Conservation (phyloP, 2,113 vertebrate genomes). For the Aramus guarauna region DNA sequence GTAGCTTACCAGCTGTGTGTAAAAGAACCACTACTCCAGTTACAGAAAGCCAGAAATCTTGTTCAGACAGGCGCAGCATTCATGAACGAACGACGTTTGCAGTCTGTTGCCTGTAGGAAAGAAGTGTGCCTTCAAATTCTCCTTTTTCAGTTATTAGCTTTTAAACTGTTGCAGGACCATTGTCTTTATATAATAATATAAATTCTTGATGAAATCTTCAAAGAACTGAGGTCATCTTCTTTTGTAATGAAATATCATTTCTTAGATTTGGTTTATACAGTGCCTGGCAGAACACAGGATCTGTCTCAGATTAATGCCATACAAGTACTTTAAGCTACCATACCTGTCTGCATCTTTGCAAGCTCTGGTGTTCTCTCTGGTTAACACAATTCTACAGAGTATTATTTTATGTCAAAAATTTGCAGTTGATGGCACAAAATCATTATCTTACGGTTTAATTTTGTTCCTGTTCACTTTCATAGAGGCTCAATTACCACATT, state of each 20-base stretch:
- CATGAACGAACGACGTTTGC: not conserved
- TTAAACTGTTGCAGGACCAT: not conserved
- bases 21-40: not conserved
- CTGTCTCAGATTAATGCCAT: not conserved
- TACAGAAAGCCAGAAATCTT: not conserved
- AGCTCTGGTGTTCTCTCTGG: not conserved
- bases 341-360: not conserved
- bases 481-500: not conserved
- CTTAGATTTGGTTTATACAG: not conserved
- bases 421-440: not conserved
- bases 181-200: not conserved
- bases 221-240: not conserved
- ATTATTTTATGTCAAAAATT: not conserved
- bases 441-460: not conserved
- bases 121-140: not conserved
- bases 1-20: not conserved
- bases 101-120: not conserved
- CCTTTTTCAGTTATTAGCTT: not conserved
- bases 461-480: not conserved
- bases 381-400: not conserved
- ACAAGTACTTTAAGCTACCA: not conserved
- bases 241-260: not conserved
- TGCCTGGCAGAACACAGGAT: not conserved
- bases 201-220: not conserved
- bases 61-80: not conserved